Evolutionary conservation across 2,113 vertebrate species (phyloP).

Genomic region (Chlorodrepanis virens): DNA sequence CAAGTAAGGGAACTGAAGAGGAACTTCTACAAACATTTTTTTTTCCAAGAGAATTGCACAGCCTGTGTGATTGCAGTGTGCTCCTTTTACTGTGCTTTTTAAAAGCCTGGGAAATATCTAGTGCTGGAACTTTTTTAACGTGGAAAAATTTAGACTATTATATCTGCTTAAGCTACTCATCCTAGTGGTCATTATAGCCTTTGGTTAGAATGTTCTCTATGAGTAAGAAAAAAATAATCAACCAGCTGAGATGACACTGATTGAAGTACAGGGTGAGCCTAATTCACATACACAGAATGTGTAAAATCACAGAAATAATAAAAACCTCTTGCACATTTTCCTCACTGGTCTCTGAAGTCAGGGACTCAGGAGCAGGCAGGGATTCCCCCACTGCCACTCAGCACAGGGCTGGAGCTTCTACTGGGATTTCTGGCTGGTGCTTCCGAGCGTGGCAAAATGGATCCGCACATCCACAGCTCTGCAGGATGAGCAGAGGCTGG

Average conservation of each 20-base stretch:
- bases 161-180: not conserved
- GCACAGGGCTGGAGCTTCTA: not conserved
- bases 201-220: not conserved
- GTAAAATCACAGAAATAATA: not conserved
- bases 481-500: not conserved
- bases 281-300: not conserved
- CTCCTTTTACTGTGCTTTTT: not conserved
- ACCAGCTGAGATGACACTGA: not conserved
- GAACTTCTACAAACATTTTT: conserved; percentile 57
- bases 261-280: not conserved
- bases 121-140: not conserved
- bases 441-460: not conserved
- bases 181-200: not conserved
- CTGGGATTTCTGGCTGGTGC: not conserved
- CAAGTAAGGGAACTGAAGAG: conserved; percentile 42
- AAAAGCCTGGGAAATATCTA: not conserved
- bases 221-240: not conserved
- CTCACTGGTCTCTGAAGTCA: not conserved
- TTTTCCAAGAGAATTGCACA: not conserved
- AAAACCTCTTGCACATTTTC: not conserved
- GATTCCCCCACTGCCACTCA: not conserved
- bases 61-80: not conserved
- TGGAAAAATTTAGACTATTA: not conserved
- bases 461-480: not conserved
- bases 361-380: not conserved